Base-by-base conservation (phyloP, 2,113 vertebrate genomes). In the Protobothrops mucrosquamatus region DNA sequence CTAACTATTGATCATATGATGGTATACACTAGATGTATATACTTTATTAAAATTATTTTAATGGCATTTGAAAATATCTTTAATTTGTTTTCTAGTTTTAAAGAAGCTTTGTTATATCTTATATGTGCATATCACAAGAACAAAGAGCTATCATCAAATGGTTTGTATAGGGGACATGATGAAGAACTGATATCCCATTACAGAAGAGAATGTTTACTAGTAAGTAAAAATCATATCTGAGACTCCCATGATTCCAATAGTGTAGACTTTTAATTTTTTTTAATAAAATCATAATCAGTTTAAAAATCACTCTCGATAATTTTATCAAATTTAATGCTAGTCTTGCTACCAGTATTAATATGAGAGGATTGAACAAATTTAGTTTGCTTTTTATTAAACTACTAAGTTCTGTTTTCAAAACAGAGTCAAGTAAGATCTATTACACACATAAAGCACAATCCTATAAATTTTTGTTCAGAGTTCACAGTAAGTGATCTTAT, bases 61-160 rank as follows among this genome's bases (percentile, higher is more conserved):
- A 11, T 91, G 54, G 52, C 10, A 22, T 90, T 20, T n/a, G 69
- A 90, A 61, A 74, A 91, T 92, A 52, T 93, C 2, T 91, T 34
- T 95, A 96, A 96, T 95, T 96, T 97, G 90, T 89, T 48, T 95
- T 96, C 18, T 97, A 99, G 99, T 97, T 99, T 98, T 85, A 97
- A 98, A 97, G 98, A 99, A 97, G 98, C 99, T 90, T 97, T 99
- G 98, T 98, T 99, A 95, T 99, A 99, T 97, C 98, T 99, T 97
- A 98, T 99, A 93, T 99, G 98, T 97, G 98, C 99, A 87, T 98
- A 99, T 97, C 99, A 99, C 97, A 99, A 98, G 97, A 99, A 99
- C 97, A 99, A 98, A 97, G 99, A 99, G 96, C 98, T 99, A 69
- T 94, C 99, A 95, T 98, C 98, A 18, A 99, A 98, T 97, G 99